phyloP scores from a whole-genome alignment of 2,113 vertebrate species.

The Dryoscopus gambensis region DNA sequence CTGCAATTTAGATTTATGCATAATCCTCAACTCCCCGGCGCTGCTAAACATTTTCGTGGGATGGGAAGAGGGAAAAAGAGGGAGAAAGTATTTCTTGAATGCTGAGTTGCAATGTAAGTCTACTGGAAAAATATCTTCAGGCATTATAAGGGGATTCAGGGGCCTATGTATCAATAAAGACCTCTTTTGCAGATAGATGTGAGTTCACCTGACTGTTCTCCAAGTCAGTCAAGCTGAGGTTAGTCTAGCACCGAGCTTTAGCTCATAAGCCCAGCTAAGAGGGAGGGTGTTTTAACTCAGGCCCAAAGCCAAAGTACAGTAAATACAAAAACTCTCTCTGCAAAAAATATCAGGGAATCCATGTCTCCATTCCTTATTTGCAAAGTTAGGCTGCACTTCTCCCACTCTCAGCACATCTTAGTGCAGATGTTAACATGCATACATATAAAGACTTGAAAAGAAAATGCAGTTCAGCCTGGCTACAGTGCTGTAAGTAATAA shows the following conservation, averaged over 20 bases:
- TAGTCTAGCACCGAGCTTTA: not conserved
- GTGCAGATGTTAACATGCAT: not conserved
- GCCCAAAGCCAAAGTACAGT: not conserved
- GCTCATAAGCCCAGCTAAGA: not conserved
- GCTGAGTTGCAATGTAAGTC: not conserved
- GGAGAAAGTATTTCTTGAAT: not conserved
- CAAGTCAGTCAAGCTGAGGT: not conserved
- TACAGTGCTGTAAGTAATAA: not conserved
- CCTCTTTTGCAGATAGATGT: not conserved
- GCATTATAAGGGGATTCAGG: not conserved
- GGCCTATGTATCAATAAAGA: not conserved
- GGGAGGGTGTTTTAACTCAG: not conserved
- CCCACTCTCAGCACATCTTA: not conserved
- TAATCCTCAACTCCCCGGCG: not conserved
- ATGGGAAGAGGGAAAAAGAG: not conserved
- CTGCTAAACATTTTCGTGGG: not conserved
- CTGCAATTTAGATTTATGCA: not conserved
- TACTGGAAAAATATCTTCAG: not conserved
- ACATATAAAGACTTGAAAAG: not conserved
- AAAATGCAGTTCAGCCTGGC: not conserved
- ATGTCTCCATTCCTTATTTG: not conserved
- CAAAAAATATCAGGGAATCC: not conserved
- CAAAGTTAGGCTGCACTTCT: not conserved
- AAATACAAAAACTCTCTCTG: not conserved
- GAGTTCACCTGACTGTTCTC: constrained; percentile 19